A percentile compares a stretch with the other conserved stretches of the same genome.
Conservation (phyloP, 2,113 vertebrate genomes). For the Piaya cayana region DNA sequence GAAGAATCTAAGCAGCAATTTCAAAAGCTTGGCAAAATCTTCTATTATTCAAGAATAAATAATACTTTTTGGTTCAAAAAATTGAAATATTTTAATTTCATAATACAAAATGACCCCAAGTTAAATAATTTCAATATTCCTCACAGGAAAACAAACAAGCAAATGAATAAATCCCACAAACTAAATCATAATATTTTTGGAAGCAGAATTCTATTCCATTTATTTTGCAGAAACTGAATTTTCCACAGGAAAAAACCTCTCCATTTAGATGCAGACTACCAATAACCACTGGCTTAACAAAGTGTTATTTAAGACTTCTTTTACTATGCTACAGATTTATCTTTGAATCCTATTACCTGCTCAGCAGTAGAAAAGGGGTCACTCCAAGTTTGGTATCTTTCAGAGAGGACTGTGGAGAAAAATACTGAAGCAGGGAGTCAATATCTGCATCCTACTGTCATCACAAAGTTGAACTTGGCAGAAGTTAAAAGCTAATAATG, state of each 20-base stretch:
- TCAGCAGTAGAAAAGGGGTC: background rate
- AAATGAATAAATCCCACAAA: no score
- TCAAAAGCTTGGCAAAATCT: background rate
- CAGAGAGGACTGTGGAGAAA: background rate
- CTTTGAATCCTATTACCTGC: background rate
- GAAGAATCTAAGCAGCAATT: background rate
- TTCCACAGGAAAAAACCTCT: background rate
- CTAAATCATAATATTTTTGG: background rate
- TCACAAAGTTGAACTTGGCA: background rate
- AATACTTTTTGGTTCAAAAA: background rate
- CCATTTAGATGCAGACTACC: background rate
- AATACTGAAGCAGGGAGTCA: fast-evolving
- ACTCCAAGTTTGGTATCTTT: background rate
- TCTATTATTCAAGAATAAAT: background rate
- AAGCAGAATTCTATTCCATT: background rate
- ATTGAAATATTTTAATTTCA: background rate
- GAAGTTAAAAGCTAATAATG: background rate
- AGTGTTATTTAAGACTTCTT: background rate
- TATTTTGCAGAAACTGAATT: background rate
- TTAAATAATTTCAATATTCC: background rate
- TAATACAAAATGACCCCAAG: background rate
- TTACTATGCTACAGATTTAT: background rate
- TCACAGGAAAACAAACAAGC: background rate
- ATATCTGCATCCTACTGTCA: background rate
- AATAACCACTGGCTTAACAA: background rate